Percentiles rank a stretch among this genome's conserved stretches.
Evolutionary conservation across 2,888 invertebrate species (phyloP).

Genomic region (Apodemia zela): DNA sequence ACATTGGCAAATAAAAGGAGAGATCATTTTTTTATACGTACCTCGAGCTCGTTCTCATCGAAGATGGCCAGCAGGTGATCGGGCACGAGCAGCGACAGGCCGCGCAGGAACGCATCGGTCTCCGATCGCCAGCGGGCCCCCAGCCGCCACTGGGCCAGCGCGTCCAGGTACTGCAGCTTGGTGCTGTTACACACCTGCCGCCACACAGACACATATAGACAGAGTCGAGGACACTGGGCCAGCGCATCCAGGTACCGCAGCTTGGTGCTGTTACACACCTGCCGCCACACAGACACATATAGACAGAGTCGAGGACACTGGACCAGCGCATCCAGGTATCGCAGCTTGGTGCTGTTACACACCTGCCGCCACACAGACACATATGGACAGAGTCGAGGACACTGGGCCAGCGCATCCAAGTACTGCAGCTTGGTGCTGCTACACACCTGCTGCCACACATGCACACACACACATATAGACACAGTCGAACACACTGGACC

Average conservation of each 20-base stretch:
- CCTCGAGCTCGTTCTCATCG: slow-evolving; percentile 97
- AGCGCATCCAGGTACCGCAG: slow-evolving; percentile 92
- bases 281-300: slow-evolving; percentile 28
- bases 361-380: slow-evolving; percentile 66
- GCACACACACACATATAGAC: too few species aligned
- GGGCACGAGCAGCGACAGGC: slow-evolving; percentile 94
- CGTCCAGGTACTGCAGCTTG: slow-evolving; percentile 92
- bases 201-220: background rate
- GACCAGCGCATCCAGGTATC: slow-evolving; percentile 93
- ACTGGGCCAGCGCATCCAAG: slow-evolving; percentile 93
- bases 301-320: slow-evolving; percentile 77
- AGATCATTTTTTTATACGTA: slow-evolving; percentile 44
- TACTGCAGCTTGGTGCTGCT: slow-evolving; percentile 90
- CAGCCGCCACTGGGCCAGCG: slow-evolving; percentile 92
- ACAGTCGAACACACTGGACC: too few species aligned
- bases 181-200: slow-evolving; percentile 85
- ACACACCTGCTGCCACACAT: slow-evolving; percentile 75
- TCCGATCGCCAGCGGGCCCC: slow-evolving; percentile 90
- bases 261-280: slow-evolving; percentile 88
- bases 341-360: slow-evolving; percentile 86
- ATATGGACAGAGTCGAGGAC: slow-evolving; percentile 41
- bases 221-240: slow-evolving; percentile 83
- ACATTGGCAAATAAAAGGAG: too few species aligned
- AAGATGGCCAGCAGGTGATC: slow-evolving; percentile 96
- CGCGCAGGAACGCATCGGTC: slow-evolving; percentile 93